These are phyloP conservation scores for Rhodophaea formosa DNA, from an alignment of 2,888 invertebrate genomes.

Conservation along the genomic window DNA sequence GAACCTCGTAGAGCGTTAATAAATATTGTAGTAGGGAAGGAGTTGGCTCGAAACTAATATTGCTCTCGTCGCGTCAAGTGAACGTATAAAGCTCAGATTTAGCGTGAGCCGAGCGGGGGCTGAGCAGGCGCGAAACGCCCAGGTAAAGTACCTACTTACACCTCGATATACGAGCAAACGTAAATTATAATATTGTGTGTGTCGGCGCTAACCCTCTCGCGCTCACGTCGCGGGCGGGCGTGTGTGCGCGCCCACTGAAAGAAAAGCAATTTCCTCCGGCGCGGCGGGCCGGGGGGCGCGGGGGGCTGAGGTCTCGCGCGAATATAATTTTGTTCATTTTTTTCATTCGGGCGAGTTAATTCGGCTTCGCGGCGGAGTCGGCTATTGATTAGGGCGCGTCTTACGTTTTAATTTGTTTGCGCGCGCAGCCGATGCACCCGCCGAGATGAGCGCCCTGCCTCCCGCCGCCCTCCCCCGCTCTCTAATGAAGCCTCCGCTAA, in stretches of 20 bases:
- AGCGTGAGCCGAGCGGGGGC: constrained; percentile 75
- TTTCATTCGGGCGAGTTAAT: constrained; percentile 81
- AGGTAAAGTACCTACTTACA: constrained; percentile 80
- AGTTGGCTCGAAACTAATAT: constrained; percentile 79
- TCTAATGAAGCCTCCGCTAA: constrained; percentile 74
- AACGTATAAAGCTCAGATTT: constrained; percentile 81
- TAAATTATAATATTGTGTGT: constrained; percentile 81
- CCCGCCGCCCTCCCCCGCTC: constrained; percentile 38
- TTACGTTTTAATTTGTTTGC: constrained; percentile 82
- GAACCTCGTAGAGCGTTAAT: constrained; percentile 66
- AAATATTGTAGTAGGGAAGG: constrained; percentile 77
- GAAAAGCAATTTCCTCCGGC: constrained; percentile 80
- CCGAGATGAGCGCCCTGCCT: constrained; percentile 62
- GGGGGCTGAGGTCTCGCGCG: constrained; percentile 76
- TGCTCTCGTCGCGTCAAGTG: constrained; percentile 79
- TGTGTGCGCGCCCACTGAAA: constrained; percentile 79
- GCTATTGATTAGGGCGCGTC: constrained; percentile 82
- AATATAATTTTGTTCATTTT: constrained; percentile 82
- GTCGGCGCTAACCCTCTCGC: constrained; percentile 76
- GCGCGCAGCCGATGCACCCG: constrained; percentile 80
- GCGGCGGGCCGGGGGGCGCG: constrained; percentile 54
- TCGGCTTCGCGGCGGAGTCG: constrained; percentile 77
- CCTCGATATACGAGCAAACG: constrained; percentile 79
- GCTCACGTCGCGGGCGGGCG: constrained; percentile 56
- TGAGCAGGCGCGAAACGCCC: constrained; percentile 77